Base-by-base conservation (phyloP, 2,888 invertebrate species). In the Asteroscopus sphinx region DNA sequence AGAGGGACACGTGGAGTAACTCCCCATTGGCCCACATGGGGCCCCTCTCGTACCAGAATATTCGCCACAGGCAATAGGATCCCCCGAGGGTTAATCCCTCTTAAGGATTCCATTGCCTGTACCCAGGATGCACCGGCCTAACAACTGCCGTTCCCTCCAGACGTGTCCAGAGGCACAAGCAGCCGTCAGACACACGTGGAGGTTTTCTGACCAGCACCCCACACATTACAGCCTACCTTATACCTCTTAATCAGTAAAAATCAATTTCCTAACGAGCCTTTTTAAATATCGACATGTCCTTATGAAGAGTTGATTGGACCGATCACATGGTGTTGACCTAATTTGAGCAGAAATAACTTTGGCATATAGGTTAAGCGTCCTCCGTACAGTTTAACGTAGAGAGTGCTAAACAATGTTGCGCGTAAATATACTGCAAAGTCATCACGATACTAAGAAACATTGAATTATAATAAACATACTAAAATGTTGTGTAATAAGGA, bases 261-360 rank as follows among this genome's bases (percentile, higher is more conserved):
- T 45, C 7, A 13, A 9, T 32, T 48, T 1, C 17, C 13, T 45
- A 67, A 36, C 25, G 26, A 51, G 36, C 8, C 13, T 61, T 33
- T 32, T 42, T 32, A 47, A 52, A 45, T 47, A 32, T 52, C 15
- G 16, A n/a, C 12, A 21, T 6, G 30, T 17, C 35, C 32, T 15
- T 42, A 49, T 46, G 41, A 49, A 36, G 45, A 49, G 32, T 16
- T 13, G 39, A 39, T 65, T 65, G 52, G 28, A 17, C 37, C 35
- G 39, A 58, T 53, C 36, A 54, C 40, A 69, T 44, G 66, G 40
- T 41, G 67, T 39, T 60, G 68, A 71, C 67, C 67, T 58, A 61
- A 60, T 71, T 69, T 42, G 6, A 33, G 13, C 47, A 42, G 40
- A 61, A 57, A 66, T 54, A 61, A 60, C 51, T 64, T 42, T 28